Evolutionary conservation across 2,888 invertebrate species (phyloP).

Genomic region (Ochropleura leucogaster): DNA sequence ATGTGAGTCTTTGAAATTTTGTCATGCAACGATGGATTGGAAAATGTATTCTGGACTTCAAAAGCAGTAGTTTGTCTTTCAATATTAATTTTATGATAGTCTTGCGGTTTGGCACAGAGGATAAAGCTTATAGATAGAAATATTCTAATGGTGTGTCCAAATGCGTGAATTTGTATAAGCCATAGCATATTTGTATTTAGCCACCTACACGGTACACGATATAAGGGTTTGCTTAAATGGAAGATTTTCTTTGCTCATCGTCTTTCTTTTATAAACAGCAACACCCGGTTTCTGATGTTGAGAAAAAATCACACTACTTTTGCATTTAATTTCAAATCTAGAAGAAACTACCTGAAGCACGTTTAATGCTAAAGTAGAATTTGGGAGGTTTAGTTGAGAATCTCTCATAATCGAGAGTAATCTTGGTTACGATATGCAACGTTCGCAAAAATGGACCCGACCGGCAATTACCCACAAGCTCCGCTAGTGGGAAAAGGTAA

Average conservation of each 20-base stretch:
- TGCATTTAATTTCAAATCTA: neutral
- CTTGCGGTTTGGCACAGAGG: slow-evolving; percentile 48
- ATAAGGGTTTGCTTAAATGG: neutral
- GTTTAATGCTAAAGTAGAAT: neutral
- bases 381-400: neutral
- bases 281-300: neutral
- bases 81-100: slow-evolving; percentile 52
- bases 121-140: neutral
- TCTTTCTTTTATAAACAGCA: neutral
- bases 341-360: neutral
- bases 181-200: neutral
- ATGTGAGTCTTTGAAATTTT: slow-evolving; percentile 8
- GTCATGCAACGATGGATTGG: slow-evolving; percentile 31
- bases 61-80: slow-evolving; percentile 25
- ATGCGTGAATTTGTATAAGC: neutral
- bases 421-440: too few relatives aligned
- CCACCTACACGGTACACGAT: neutral
- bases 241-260: neutral
- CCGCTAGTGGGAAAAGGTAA: neutral
- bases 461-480: too few relatives aligned
- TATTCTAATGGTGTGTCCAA: slow-evolving; percentile 22
- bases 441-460: too few relatives aligned
- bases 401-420: neutral
- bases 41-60: slow-evolving; percentile 35
- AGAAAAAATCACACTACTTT: neutral